A percentile compares a stretch with the other conserved stretches of the same genome.
These are phyloP conservation scores for Pseudeuparius sepicola DNA, from an alignment of 2,888 invertebrate species.

Conservation along the genomic window DNA sequence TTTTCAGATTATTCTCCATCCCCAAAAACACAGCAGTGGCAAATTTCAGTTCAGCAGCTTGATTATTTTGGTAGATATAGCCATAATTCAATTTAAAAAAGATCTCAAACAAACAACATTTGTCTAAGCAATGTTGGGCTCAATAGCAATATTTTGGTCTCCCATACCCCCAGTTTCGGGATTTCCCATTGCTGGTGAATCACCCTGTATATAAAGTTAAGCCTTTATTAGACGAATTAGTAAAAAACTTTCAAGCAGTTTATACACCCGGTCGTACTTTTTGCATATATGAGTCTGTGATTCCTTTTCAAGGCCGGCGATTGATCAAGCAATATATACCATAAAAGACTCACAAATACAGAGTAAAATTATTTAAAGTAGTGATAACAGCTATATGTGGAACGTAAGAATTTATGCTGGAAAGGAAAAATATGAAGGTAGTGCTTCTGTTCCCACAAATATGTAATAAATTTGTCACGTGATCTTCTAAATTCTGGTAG, in stretches of 20 bases:
- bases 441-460: conserved; percentile 9
- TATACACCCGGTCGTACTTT: conserved; percentile 23
- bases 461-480: conserved; percentile 11
- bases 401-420: conserved; percentile 20
- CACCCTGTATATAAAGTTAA: too few relatives aligned
- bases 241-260: conserved; percentile 19
- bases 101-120: too few relatives aligned
- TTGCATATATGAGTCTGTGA: conserved; percentile 26
- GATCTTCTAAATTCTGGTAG: conserved; percentile 11
- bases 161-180: too few relatives aligned
- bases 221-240: conserved; percentile 21
- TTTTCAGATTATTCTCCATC: too few relatives aligned
- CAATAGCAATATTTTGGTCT: too few relatives aligned
- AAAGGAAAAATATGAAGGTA: conserved; percentile 15
- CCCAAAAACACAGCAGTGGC: too few relatives aligned
- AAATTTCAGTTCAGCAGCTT: too few relatives aligned
- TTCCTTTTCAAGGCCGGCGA: conserved; percentile 26
- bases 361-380: conserved; percentile 27
- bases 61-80: too few relatives aligned
- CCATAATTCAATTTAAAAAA: too few relatives aligned
- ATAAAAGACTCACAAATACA: conserved; percentile 26
- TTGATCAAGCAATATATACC: conserved; percentile 25
- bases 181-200: too few relatives aligned
- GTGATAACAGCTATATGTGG: conserved; percentile 19
- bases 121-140: too few relatives aligned